A percentile compares a stretch with the other conserved stretches of the same genome.
Conservation (phyloP, 2,888 invertebrate genomes). For the Melanostoma mellinum region DNA sequence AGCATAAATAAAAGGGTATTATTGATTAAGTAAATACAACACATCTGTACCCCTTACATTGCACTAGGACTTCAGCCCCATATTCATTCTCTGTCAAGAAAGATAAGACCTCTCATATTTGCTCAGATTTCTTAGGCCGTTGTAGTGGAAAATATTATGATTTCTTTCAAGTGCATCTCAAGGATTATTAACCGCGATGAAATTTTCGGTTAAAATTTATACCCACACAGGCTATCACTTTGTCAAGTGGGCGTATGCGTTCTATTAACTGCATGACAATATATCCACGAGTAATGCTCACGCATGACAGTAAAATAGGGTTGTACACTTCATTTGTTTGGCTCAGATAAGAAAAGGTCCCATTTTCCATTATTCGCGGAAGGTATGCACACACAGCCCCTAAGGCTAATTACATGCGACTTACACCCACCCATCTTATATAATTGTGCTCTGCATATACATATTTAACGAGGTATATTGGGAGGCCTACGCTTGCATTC, state of each 20-base stretch:
- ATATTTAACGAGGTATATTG: conserved; percentile 45
- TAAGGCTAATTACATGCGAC: conserved; percentile 63
- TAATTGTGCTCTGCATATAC: conserved; percentile 31
- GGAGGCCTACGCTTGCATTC: conserved; percentile 37
- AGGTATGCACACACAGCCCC: conserved; percentile 52
- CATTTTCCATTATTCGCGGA: conserved; percentile 59
- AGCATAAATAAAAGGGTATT: too few relatives aligned
- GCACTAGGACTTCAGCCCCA: not conserved
- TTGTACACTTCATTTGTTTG: conserved; percentile 70
- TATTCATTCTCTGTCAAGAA: not conserved
- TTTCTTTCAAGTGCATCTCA: conserved; percentile 48
- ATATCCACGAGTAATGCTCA: conserved; percentile 59
- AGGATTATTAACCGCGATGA: conserved; percentile 67
- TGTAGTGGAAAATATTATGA: conserved; percentile 4
- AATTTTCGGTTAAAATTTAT: conserved; percentile 67
- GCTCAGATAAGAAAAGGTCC: conserved; percentile 52
- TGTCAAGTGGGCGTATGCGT: conserved; percentile 71
- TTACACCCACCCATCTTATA: conserved; percentile 39
- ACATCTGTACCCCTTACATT: not conserved
- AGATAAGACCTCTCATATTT: not conserved
- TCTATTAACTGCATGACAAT: conserved; percentile 60
- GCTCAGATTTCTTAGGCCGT: conserved; percentile 3
- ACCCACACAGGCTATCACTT: conserved; percentile 31
- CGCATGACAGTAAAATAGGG: conserved; percentile 72
- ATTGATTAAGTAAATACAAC: too few relatives aligned